A percentile compares a stretch with the other conserved stretches of the same genome.
Conservation (phyloP, 2,797 vertebrate species). For the Paguma larvata region DNA sequence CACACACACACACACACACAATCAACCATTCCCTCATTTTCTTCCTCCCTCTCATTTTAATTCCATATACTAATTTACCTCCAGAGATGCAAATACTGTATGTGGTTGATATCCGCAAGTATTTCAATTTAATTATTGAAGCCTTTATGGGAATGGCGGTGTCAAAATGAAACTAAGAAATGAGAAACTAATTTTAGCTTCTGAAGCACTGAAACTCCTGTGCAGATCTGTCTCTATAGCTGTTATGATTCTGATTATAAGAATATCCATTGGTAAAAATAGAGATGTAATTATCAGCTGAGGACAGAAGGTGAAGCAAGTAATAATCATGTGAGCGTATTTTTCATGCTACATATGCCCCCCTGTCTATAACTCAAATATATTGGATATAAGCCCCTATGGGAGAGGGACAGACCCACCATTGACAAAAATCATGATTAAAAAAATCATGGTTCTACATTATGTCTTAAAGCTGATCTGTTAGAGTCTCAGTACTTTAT, state of each 20-base stretch:
- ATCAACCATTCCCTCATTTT: constrained; percentile 26
- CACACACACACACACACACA: no score
- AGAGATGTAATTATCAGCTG: not conserved
- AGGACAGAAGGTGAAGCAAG: not conserved
- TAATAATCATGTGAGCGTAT: not conserved
- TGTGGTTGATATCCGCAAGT: not conserved
- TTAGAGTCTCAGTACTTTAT: constrained; percentile 43
- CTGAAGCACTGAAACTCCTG: not conserved
- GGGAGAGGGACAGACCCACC: not conserved
- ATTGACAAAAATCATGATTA: constrained; percentile 15
- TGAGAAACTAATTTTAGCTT: constrained; percentile 61
- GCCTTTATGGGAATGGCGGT: not conserved
- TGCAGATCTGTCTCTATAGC: not conserved
- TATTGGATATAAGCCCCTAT: not conserved
- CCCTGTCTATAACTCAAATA: not conserved
- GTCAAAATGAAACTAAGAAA: constrained; percentile 37
- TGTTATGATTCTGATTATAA: constrained; percentile 36
- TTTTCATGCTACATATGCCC: not conserved
- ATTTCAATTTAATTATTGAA: constrained; percentile 35
- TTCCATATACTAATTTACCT: not conserved
- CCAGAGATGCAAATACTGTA: not conserved
- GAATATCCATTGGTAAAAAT: constrained; percentile 8
- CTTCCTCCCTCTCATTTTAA: not conserved
- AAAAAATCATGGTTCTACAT: constrained; percentile 16
- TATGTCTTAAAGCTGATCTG: not conserved